Conservation (phyloP, 2,797 vertebrate genomes). For the Poeciliopsis paucimaculata region DNA sequence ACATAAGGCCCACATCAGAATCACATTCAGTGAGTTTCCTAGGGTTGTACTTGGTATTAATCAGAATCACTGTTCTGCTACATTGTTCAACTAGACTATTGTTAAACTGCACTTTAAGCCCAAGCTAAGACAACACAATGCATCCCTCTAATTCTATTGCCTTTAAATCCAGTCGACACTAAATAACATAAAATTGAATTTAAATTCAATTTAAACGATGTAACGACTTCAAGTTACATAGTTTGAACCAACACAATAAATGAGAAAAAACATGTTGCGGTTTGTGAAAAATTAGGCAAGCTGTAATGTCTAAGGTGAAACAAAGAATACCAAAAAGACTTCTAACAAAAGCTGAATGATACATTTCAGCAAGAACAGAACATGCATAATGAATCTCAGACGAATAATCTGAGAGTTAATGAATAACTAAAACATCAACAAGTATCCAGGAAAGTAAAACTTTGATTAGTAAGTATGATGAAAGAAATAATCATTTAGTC, state of each 20-base stretch:
- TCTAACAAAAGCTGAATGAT: not conserved
- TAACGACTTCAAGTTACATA: not conserved
- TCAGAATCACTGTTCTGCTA: not conserved
- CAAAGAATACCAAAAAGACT: no score
- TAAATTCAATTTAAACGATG: no score
- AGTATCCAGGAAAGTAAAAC: constrained; percentile 28
- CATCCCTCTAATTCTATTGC: not conserved
- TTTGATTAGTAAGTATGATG: constrained; percentile 28
- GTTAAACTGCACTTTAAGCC: not conserved
- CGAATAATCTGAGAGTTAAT: not conserved
- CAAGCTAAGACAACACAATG: not conserved
- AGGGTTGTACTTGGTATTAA: not conserved
- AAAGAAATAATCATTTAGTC: constrained; percentile 38
- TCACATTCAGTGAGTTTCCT: not conserved
- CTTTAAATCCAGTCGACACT: not conserved
- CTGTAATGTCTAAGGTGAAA: not conserved
- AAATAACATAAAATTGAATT: not conserved
- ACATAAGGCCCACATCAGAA: not conserved
- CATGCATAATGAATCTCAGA: not conserved
- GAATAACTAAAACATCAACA: constrained; percentile 35
- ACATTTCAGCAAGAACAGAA: not conserved
- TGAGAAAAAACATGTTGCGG: not conserved
- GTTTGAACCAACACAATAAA: not conserved
- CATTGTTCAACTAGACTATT: not conserved
- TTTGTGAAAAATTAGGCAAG: not conserved